Conservation (phyloP, 37 sponge, comb jelly and placozoan species). For the Amphimedon queenslandica region DNA sequence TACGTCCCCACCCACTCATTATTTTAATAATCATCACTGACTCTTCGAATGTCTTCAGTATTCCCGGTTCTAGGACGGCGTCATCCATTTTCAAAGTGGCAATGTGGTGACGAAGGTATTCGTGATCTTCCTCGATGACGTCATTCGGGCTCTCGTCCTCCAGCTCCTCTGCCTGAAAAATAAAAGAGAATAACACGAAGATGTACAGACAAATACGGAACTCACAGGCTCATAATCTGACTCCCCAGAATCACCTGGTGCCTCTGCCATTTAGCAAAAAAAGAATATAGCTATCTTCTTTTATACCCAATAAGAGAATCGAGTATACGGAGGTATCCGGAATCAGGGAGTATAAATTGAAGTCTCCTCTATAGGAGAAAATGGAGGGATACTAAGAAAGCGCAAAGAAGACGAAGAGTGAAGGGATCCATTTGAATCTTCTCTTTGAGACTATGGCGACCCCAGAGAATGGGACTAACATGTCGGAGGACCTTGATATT, state of each 20-base stretch:
- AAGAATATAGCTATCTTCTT: neutral
- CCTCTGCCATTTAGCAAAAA: constrained; percentile 27
- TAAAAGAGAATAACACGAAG: neutral
- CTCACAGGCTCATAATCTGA: constrained; percentile 38
- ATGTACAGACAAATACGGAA: neutral
- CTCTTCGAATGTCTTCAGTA: constrained; percentile 74
- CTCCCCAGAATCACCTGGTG: constrained; percentile 25
- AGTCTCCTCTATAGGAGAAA: constrained; percentile 1
- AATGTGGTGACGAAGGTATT: constrained; percentile 21
- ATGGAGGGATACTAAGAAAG: constrained; percentile 16
- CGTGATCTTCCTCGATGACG: constrained; percentile 25
- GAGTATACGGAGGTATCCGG: constrained; percentile 24
- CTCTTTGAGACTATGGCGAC: constrained; percentile 7
- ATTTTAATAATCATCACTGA: constrained; percentile 15
- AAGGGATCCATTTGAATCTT: constrained; percentile 32
- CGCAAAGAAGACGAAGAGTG: neutral
- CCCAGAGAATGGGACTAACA: constrained; percentile 23
- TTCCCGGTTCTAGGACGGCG: constrained; percentile 79
- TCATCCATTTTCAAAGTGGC: constrained; percentile 49
- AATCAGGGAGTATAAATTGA: constrained; percentile 21
- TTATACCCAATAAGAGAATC: neutral
- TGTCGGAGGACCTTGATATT: constrained; percentile 15
- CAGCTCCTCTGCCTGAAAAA: neutral
- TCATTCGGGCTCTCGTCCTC: neutral
- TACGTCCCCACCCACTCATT: neutral